phyloP scores from a whole-genome alignment of 2,888 invertebrate genomes.

The Geophilus truncorum region DNA sequence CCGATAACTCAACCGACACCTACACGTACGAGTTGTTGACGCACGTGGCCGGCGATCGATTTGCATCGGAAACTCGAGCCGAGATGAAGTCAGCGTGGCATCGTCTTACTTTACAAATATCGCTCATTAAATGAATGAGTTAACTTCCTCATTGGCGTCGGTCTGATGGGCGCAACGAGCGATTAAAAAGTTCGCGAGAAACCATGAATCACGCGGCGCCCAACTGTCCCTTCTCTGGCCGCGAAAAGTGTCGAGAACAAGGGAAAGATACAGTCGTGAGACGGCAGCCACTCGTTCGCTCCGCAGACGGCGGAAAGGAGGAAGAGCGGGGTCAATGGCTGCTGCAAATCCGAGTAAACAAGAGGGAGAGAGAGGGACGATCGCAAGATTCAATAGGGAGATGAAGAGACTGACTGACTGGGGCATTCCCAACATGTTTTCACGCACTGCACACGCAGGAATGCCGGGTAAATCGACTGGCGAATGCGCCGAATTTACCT shows the following conservation, averaged over 20 bases:
- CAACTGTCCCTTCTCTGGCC: background rate
- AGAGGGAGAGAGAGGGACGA: background rate
- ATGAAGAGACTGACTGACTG: background rate
- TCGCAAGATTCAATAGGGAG: background rate
- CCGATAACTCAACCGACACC: background rate
- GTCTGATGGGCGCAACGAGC: background rate
- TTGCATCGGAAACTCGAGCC: background rate
- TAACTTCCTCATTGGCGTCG: background rate
- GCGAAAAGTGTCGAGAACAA: background rate
- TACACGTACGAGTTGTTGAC: background rate
- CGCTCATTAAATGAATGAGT: background rate
- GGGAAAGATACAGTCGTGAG: background rate
- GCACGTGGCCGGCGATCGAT: background rate
- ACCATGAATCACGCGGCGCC: background rate
- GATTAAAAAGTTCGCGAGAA: background rate
- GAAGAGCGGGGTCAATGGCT: background rate
- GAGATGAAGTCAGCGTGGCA: background rate
- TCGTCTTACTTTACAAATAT: background rate
- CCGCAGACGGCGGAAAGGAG: background rate
- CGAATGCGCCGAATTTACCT: too few relatives aligned
- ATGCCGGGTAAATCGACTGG: too few relatives aligned
- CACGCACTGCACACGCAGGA: too few relatives aligned
- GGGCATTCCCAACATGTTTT: background rate
- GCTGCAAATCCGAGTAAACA: background rate
- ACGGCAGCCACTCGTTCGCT: background rate